phyloP scores from a whole-genome alignment of 2,888 invertebrate genomes.

The Meganola albula region DNA sequence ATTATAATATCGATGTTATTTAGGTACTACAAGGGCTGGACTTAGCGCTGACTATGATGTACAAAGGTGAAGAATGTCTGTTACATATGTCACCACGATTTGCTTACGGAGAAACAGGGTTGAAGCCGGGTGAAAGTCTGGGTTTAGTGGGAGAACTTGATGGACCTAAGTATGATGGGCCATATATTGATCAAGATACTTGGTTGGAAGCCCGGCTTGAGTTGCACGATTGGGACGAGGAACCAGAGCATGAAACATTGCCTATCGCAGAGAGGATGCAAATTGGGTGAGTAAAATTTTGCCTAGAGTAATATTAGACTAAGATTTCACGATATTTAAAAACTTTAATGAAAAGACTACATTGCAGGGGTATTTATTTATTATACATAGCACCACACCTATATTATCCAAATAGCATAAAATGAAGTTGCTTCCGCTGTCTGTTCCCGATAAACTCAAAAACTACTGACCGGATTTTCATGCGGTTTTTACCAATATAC shows the following conservation, averaged over 20 bases:
- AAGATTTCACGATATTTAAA: no score
- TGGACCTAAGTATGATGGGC: conserved; percentile 55
- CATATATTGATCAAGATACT: conserved; percentile 81
- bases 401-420: no score
- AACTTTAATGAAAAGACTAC: no score
- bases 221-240: conserved; percentile 81
- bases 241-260: conserved; percentile 82
- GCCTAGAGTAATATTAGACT: no score
- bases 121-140: conserved; percentile 67
- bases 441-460: no score
- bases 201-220: conserved; percentile 84
- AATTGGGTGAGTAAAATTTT: conserved; percentile 88
- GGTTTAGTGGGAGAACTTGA: conserved; percentile 56
- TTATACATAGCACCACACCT: no score
- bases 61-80: conserved; percentile 86
- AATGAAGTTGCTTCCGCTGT: no score
- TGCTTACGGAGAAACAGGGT: conserved; percentile 87
- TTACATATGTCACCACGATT: conserved; percentile 87
- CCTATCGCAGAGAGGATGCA: conserved; percentile 81
- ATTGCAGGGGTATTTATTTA: no score
- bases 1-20: conserved; percentile 6
- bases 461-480: no score
- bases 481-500: no score
- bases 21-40: conserved; percentile 88
- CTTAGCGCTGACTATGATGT: conserved; percentile 90